Percentiles rank a stretch among this genome's conserved stretches.
Conservation (phyloP, 2,797 vertebrate genomes). For the Hybognathus amarus region DNA sequence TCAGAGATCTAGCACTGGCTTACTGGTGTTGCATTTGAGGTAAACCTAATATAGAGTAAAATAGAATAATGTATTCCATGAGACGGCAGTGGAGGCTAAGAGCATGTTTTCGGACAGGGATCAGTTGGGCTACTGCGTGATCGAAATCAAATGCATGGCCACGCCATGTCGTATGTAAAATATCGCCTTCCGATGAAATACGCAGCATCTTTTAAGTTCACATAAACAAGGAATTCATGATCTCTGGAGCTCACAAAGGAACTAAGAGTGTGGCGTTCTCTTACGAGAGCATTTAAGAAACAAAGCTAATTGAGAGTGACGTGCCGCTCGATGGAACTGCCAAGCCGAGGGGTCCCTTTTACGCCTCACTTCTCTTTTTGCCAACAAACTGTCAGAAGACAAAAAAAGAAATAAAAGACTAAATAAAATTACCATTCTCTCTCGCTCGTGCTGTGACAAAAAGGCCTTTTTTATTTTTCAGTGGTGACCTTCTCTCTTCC, state of each 20-base stretch:
- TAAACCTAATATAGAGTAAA: slow-evolving; percentile 68
- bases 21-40: slow-evolving; percentile 66
- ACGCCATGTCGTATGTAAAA: slow-evolving; percentile 57
- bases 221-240: slow-evolving; percentile 56
- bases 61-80: slow-evolving; percentile 71
- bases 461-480: slow-evolving; percentile 82
- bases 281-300: slow-evolving; percentile 21
- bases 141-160: slow-evolving; percentile 56
- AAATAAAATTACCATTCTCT: slow-evolving; percentile 68
- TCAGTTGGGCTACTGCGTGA: slow-evolving; percentile 51
- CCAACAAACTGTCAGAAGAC: slow-evolving; percentile 55
- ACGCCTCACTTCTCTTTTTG: slow-evolving; percentile 60
- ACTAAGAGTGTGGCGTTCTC: neutral
- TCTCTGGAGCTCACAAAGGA: slow-evolving; percentile 44
- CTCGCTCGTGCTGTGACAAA: slow-evolving; percentile 71
- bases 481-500: slow-evolving; percentile 85
- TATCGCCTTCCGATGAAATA: slow-evolving; percentile 52
- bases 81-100: slow-evolving; percentile 62
- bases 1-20: slow-evolving; percentile 62
- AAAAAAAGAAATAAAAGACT: slow-evolving; percentile 52
- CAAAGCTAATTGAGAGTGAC: slow-evolving; percentile 21
- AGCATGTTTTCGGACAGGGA: slow-evolving; percentile 63
- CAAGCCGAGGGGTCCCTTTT: slow-evolving; percentile 50
- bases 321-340: slow-evolving; percentile 36
- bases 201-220: slow-evolving; percentile 39